Conservation (phyloP, 2,113 vertebrate genomes). For the Perca schrenkii region DNA sequence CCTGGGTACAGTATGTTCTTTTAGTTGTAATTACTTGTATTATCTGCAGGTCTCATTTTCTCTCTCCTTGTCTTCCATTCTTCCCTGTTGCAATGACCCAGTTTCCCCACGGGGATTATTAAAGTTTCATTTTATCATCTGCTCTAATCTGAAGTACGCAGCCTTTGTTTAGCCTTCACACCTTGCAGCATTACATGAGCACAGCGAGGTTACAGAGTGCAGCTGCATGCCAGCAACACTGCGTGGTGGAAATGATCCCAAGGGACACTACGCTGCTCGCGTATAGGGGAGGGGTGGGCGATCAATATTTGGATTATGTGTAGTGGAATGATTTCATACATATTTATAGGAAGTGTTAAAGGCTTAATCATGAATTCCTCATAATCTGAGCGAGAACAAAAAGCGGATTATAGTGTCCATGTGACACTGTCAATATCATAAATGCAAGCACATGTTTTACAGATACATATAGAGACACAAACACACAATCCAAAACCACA, state of each 20-base stretch:
- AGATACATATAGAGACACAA: not conserved
- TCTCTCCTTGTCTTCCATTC: constrained; percentile 30
- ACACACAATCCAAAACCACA: not conserved
- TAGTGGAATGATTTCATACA: constrained; percentile 43
- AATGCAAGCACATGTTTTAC: constrained; percentile 4
- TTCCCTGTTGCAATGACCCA: constrained; percentile 50
- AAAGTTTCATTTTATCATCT: constrained; percentile 73
- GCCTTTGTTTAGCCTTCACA: constrained; percentile 56
- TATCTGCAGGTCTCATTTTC: constrained; percentile 49
- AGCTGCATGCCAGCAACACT: not conserved
- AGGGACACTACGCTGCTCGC: not conserved
- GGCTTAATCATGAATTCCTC: constrained; percentile 41
- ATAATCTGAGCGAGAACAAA: constrained; percentile 30
- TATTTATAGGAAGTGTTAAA: constrained; percentile 46
- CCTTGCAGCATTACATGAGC: constrained; percentile 20
- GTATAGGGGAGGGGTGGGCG: not conserved
- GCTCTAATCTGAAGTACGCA: constrained; percentile 56
- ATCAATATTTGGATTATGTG: constrained; percentile 57
- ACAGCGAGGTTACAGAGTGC: not conserved
- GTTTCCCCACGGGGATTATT: constrained; percentile 63
- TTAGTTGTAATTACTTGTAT: constrained; percentile 49
- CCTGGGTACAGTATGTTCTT: constrained; percentile 15
- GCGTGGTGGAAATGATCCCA: constrained; percentile 1
- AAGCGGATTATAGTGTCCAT: constrained; percentile 40
- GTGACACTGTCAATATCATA: constrained; percentile 22